Conservation (phyloP, 2,888 invertebrate species). For the Augiades crinisus region DNA sequence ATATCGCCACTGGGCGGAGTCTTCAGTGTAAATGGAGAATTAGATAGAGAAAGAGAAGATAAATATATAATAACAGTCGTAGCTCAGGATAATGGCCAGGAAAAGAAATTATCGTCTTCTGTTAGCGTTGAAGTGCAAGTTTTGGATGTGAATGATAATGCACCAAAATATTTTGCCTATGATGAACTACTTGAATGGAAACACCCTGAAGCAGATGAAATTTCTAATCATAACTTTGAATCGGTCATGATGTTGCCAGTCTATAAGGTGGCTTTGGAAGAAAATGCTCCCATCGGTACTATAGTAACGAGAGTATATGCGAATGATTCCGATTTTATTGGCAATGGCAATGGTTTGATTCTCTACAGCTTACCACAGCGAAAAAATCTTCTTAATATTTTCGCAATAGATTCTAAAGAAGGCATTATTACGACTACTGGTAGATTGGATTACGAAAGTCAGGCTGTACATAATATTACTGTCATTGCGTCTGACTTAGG, state of each 20-base stretch:
- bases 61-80: slow-evolving; percentile 87
- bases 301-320: slow-evolving; percentile 89
- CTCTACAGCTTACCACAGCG: slow-evolving; percentile 87
- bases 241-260: slow-evolving; percentile 83
- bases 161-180: slow-evolving; percentile 89
- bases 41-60: slow-evolving; percentile 89
- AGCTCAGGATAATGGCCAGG: slow-evolving; percentile 87
- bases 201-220: slow-evolving; percentile 69
- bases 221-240: slow-evolving; percentile 77
- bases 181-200: slow-evolving; percentile 82
- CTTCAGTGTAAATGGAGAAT: slow-evolving; percentile 86
- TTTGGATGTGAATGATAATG: slow-evolving; percentile 91
- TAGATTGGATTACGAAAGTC: slow-evolving; percentile 86
- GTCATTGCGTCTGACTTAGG: slow-evolving; percentile 93
- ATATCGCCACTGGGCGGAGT: slow-evolving; percentile 86
- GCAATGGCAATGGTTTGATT: slow-evolving; percentile 93
- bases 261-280: slow-evolving; percentile 88
- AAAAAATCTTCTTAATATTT: slow-evolving; percentile 83
- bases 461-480: slow-evolving; percentile 86
- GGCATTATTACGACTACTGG: slow-evolving; percentile 89
- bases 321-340: slow-evolving; percentile 91
- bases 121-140: slow-evolving; percentile 91
- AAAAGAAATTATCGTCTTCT: slow-evolving; percentile 83
- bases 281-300: slow-evolving; percentile 88
- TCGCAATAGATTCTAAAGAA: slow-evolving; percentile 92